Percentiles rank a stretch among this genome's conserved stretches.
Evolutionary conservation across 2,113 vertebrate genomes (phyloP).

Genomic region (Petaurus breviceps): DNA sequence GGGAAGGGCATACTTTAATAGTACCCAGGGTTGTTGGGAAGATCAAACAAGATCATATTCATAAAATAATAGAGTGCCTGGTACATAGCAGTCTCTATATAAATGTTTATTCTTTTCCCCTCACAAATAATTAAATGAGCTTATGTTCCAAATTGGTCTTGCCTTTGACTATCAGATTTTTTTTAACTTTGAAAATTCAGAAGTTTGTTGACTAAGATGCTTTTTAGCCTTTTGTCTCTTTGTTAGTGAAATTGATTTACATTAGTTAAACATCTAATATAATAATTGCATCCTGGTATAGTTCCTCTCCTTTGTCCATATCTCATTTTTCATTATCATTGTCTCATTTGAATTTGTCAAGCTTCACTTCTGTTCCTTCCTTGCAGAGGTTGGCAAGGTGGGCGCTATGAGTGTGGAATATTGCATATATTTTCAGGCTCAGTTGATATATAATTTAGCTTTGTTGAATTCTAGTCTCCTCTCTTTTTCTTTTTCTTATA

Average conservation of each 20-base stretch:
- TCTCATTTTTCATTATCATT: background rate
- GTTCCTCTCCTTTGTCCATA: background rate
- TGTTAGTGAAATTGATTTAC: background rate
- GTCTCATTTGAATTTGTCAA: background rate
- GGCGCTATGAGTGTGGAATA: background rate
- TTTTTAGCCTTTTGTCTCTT: accelerated
- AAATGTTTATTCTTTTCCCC: background rate
- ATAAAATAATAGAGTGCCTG: background rate
- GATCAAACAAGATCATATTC: background rate
- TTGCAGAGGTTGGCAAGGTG: background rate
- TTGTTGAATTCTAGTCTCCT: background rate
- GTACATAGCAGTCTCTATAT: background rate
- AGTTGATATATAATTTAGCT: background rate
- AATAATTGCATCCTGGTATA: background rate
- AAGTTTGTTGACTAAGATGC: no score
- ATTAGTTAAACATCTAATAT: background rate
- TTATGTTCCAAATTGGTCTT: background rate
- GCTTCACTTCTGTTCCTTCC: background rate
- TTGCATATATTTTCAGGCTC: background rate
- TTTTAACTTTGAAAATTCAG: background rate
- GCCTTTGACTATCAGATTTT: background rate
- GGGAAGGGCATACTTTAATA: no score
- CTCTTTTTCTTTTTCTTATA: background rate
- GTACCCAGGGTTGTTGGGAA: background rate
- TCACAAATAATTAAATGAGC: background rate